Conservation (phyloP, 2,797 vertebrate genomes). For the Chiropotes sagulatus region DNA sequence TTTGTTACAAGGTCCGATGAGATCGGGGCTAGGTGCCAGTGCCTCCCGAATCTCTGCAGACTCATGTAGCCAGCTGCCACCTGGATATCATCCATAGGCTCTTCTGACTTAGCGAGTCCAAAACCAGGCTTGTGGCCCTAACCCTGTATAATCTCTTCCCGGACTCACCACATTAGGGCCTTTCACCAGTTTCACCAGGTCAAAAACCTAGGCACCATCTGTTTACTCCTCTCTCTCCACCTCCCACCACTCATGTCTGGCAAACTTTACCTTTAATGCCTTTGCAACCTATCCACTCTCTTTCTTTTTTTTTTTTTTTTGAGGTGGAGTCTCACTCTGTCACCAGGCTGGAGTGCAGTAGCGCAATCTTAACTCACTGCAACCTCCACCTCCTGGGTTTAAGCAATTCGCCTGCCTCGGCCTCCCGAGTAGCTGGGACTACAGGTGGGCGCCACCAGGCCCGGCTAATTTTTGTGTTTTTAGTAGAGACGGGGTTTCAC, state of each 20-base stretch:
- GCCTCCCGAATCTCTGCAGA: neutral
- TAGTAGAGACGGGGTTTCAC: too few species aligned
- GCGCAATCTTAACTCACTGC: too few species aligned
- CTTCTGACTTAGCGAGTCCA: neutral
- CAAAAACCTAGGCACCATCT: neutral
- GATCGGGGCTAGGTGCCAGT: neutral
- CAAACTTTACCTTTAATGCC: neutral
- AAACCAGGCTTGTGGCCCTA: neutral
- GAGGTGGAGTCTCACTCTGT: too few species aligned
- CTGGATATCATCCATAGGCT: neutral
- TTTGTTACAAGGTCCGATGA: neutral
- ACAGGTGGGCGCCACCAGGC: too few species aligned
- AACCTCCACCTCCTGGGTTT: too few species aligned
- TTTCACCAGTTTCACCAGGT: neutral
- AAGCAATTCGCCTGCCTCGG: too few species aligned
- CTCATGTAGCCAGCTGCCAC: neutral
- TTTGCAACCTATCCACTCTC: neutral
- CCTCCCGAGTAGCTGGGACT: too few species aligned
- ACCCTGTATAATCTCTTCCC: neutral
- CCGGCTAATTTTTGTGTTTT: too few species aligned
- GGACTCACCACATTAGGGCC: neutral
- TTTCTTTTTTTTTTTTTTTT: too few species aligned
- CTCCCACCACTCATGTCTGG: neutral
- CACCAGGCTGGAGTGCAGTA: too few species aligned
- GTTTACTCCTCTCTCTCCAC: neutral